Conservation (phyloP, 1,140 invertebrate species). For the Neodiprion lecontei region DNA sequence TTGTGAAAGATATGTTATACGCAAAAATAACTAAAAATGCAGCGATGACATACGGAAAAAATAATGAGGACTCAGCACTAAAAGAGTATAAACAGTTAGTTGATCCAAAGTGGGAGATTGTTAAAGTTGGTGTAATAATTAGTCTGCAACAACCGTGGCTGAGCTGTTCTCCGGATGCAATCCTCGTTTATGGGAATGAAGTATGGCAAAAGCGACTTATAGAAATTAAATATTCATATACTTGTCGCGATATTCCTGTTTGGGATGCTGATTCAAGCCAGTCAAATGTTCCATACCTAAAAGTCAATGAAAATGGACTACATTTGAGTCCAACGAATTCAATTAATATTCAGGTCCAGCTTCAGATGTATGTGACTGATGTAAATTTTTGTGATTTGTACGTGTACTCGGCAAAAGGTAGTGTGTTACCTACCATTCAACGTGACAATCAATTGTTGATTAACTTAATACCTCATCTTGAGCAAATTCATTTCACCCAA, state of each 20-base stretch:
- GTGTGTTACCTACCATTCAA: slow-evolving; percentile 7
- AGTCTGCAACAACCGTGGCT: slow-evolving; percentile 17
- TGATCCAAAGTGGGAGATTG: slow-evolving; percentile 6
- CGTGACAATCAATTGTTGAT: slow-evolving; percentile 13
- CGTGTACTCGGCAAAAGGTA: slow-evolving; percentile 18
- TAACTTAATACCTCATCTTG: background rate
- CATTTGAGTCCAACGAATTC: slow-evolving; percentile 15
- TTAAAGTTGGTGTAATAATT: slow-evolving; percentile 20
- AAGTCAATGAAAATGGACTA: slow-evolving; percentile 21
- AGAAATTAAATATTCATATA: slow-evolving; percentile 23
- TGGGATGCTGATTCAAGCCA: too few species aligned
- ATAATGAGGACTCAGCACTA: too few species aligned
- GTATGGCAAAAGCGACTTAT: slow-evolving; percentile 19
- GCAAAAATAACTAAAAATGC: too few species aligned
- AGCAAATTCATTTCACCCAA: background rate
- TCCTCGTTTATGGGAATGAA: slow-evolving; percentile 16
- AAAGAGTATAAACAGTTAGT: background rate
- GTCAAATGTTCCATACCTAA: slow-evolving; percentile 6
- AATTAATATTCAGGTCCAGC: slow-evolving; percentile 21
- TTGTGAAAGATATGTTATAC: too few species aligned
- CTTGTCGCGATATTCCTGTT: background rate
- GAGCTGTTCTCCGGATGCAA: slow-evolving; percentile 18
- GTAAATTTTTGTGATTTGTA: slow-evolving; percentile 18
- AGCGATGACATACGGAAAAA: too few species aligned
- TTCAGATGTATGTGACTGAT: slow-evolving; percentile 23